Evolutionary conservation across 1,140 invertebrate species (phyloP), one percentile per base, ranked within the genome.

Genomic region (Dendroctonus ponderosae): DNA sequence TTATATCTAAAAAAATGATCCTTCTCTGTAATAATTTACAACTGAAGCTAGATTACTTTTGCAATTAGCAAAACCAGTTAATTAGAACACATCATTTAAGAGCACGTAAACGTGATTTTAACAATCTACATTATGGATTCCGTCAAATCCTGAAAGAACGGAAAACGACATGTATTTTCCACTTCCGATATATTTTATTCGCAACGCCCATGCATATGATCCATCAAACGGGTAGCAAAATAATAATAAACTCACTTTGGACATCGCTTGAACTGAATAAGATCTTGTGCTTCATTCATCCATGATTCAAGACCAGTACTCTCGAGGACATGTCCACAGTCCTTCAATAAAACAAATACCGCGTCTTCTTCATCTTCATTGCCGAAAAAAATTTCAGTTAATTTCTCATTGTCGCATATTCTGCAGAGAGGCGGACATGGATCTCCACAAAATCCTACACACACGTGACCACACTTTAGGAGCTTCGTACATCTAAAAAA

Each of bases 371-470:
- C 82, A 65, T 83, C 84, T 70, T 84, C 82, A 71, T 79, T 81
- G 6, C 85, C 86, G 14, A 89, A 80, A 65, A 90, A 82, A 49
- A 82, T 79, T 52, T 72, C 72, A 5, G 77, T 78, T 0, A 87
- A 72, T 70, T 82, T 75, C 7, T 84, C 80, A 15, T 75, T 71
- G 66, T 85, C 66, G 74, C 85, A 86, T 52, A 77, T 56, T 5
- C 77, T 73, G 75, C 85, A 86, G 14, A 83, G 66, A 52, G 76
- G 81, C 77, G 80, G 83, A 75, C 84, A 84, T 70, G 80, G 77
- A 75, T 91, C 89, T 9, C 87, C 87, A 78, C 89, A 91, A 56
- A 87, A 82, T 37, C 88, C 88, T 72, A 84, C 80, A 76, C 88
- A 89, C 4, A 69, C 62, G 77, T 89, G 87, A 0, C 80, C 79